phyloP scores from a whole-genome alignment of 2,113 vertebrate genomes.

The Nesospiza acunhae region DNA sequence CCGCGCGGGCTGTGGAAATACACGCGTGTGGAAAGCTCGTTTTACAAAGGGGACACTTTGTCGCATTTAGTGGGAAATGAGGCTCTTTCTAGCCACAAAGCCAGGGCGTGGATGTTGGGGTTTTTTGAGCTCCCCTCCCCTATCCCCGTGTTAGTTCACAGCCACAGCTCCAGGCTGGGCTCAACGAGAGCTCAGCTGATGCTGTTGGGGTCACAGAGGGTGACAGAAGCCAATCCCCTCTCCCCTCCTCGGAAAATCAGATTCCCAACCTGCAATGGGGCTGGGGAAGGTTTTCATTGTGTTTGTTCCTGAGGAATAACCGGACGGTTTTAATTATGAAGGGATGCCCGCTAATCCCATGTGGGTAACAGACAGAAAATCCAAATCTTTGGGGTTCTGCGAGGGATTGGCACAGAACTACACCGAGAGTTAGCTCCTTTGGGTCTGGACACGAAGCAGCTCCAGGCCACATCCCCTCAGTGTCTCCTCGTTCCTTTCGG shows the following conservation, averaged over 20 bases:
- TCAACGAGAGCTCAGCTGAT: neutral
- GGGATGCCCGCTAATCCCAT: neutral
- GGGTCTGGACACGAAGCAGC: neutral
- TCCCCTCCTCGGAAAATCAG: neutral
- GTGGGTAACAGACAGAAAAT: neutral
- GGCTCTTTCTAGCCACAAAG: neutral
- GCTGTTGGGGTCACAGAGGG: neutral
- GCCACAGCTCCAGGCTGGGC: neutral
- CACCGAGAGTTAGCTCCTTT: neutral
- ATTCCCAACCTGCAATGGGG: neutral
- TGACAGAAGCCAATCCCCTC: neutral
- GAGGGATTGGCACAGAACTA: neutral
- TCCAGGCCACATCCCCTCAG: neutral
- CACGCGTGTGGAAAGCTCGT: fast-evolving
- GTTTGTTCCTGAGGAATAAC: neutral
- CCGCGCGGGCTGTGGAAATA: neutral
- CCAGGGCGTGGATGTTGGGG: neutral
- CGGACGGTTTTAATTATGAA: neutral
- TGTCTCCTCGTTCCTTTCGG: neutral
- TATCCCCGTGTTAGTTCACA: neutral
- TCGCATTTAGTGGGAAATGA: neutral
- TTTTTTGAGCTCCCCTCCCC: neutral
- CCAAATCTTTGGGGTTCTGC: neutral
- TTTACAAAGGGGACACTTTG: neutral
- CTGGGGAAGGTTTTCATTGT: neutral